Base-by-base conservation (phyloP, 2,113 vertebrate species). In the Cyprinodon variegatus region DNA sequence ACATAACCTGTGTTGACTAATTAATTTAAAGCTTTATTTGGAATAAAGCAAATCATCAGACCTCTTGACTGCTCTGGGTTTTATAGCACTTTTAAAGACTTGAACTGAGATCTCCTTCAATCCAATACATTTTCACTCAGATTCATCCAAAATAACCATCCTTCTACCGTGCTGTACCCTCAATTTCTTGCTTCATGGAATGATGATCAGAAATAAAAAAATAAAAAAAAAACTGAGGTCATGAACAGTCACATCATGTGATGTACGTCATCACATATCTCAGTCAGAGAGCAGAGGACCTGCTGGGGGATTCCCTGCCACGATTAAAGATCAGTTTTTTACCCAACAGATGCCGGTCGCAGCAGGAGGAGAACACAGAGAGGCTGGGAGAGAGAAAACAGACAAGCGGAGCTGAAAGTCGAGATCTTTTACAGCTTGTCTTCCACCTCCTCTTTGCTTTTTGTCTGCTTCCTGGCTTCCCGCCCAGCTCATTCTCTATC, bases 281-380 rank as follows among this genome's bases (percentile, higher is more conserved):
- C 70, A 4, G 53, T 45, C 13, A 36, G 67, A 70, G 41, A 38
- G 53, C 50, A 4, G 48, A 5, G 62, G 74, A 61, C 74, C 61
- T 73, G 71, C 74, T 76, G 75, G 71, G 50, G 63, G 60, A 64
- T 50, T 76, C 75, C 83, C 78, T 66, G 78, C 70, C 68, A 69
- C 39, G 70, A 77, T 46, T 64, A 82, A 77, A 88, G 73, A 86
- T 64, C 79, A 14, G 61, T 45, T 59, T 39, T 59, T 61, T 38
- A 15, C 39, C 63, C 53, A 73, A 73, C 84, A 82, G 84, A 81
- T 76, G 64, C 20, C 9, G 77, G 70, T 65, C 81, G 0, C 84
- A 77, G 84, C 70, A 66, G 83, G 72, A 67, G 65, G 53, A 68
- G 68, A 57, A 53, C 74, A 38, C 50, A 29, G 11, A 62, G n/a